Conservation (phyloP, 2,113 vertebrate species). For the Sorex fumeus region DNA sequence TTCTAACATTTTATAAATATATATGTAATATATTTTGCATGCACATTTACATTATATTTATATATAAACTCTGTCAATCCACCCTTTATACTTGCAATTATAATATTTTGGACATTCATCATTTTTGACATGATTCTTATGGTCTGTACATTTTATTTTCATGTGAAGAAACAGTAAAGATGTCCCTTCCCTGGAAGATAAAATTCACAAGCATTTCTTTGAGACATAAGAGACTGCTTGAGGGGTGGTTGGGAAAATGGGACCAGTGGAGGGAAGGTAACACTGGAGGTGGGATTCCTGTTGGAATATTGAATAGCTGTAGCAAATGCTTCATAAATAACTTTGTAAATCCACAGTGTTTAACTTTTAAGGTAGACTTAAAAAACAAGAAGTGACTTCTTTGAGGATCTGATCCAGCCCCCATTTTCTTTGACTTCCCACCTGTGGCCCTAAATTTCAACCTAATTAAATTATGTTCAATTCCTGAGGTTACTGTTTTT, state of each 20-base stretch:
- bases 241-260: no score
- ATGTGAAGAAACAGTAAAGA: background rate
- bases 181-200: background rate
- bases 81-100: background rate
- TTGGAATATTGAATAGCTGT: no score
- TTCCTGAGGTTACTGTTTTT: background rate
- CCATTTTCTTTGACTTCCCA: background rate
- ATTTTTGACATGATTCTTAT: background rate
- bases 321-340: no score
- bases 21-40: background rate
- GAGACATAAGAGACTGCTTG: background rate
- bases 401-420: background rate
- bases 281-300: no score
- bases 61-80: background rate
- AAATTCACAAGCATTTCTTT: background rate
- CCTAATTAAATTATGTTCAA: background rate
- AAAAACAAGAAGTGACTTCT: background rate
- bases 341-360: no score
- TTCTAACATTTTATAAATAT: constrained; percentile 28
- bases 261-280: no score
- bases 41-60: no score
- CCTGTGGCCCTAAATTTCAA: background rate
- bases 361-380: no score
- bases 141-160: background rate
- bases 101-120: background rate